Conservation (phyloP, 2,888 invertebrate species). For the Synergus itoensis region DNA sequence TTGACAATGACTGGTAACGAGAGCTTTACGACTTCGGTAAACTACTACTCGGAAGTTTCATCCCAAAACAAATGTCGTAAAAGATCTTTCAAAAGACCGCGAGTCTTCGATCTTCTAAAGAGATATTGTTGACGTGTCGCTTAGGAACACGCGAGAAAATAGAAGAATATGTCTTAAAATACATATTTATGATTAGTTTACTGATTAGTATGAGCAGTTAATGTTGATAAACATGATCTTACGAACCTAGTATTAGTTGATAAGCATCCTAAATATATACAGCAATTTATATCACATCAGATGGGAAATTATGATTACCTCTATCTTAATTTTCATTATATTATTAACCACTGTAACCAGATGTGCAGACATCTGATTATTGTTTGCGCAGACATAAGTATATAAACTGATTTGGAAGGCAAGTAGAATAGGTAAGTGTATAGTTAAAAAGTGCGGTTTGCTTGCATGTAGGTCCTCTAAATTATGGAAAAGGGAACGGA, state of each 20-base stretch:
- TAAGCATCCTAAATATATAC: too few species aligned
- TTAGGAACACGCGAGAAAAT: background rate
- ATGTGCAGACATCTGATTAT: too few species aligned
- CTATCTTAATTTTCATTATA: too few species aligned
- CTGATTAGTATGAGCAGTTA: too few species aligned
- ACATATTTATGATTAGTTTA: too few species aligned
- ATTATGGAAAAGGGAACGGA: conserved; percentile 12
- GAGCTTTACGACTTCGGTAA: conserved; percentile 57
- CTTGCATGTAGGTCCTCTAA: background rate
- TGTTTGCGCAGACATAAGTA: too few species aligned
- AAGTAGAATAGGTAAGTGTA: conserved; percentile 7
- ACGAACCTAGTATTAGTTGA: too few species aligned
- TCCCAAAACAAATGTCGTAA: background rate
- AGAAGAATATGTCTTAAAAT: too few species aligned
- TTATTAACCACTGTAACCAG: too few species aligned
- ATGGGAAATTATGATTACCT: too few species aligned
- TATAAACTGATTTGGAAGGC: background rate
- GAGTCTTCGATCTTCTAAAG: background rate
- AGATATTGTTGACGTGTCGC: background rate
- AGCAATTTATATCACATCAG: too few species aligned
- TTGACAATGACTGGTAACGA: conserved; percentile 62
- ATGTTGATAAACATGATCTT: too few species aligned
- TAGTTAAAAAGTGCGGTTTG: background rate
- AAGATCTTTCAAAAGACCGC: background rate
- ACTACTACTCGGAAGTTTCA: conserved; percentile 8